These are phyloP conservation scores for Drosophila kanapiae DNA, from an alignment of 1,140 invertebrate genomes.

Conservation along the genomic window DNA sequence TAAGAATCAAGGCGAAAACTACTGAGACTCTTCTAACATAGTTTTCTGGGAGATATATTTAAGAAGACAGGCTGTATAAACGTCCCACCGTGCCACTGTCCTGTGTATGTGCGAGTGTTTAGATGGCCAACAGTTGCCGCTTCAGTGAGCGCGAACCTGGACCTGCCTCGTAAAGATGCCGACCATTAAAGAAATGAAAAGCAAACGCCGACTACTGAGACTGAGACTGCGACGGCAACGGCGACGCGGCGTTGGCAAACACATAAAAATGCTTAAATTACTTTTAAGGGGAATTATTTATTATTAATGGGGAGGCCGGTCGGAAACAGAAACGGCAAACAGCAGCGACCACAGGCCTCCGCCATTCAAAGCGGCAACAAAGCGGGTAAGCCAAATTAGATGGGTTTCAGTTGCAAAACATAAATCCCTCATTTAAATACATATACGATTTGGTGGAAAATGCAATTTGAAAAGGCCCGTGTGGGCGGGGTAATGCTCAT, in stretches of 20 bases:
- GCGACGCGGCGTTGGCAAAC: constrained; percentile 50
- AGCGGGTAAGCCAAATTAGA: constrained; percentile 48
- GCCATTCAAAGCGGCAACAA: background rate
- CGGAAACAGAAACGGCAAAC: constrained; percentile 6
- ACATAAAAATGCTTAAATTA: constrained; percentile 82
- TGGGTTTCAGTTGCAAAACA: constrained; percentile 42
- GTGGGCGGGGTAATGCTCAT: constrained; percentile 45
- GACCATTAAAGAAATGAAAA: constrained; percentile 83
- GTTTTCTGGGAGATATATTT: no score
- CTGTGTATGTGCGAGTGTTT: constrained; percentile 22
- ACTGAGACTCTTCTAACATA: no score
- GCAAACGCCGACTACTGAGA: constrained; percentile 54
- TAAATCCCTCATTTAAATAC: constrained; percentile 42
- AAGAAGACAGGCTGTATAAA: no score
- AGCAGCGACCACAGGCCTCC: constrained; percentile 16
- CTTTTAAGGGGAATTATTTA: constrained; percentile 82
- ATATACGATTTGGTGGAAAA: constrained; percentile 3
- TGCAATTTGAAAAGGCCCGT: constrained; percentile 30
- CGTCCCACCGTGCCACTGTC: constrained; percentile 12
- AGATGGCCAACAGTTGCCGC: constrained; percentile 66
- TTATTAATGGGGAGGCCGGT: constrained; percentile 68
- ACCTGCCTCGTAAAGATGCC: constrained; percentile 75
- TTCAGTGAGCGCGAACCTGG: constrained; percentile 67
- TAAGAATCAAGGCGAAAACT: background rate
- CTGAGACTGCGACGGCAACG: constrained; percentile 9